phyloP scores from a whole-genome alignment of 2,113 vertebrate genomes.

The Dolichallabes microphthalmus region DNA sequence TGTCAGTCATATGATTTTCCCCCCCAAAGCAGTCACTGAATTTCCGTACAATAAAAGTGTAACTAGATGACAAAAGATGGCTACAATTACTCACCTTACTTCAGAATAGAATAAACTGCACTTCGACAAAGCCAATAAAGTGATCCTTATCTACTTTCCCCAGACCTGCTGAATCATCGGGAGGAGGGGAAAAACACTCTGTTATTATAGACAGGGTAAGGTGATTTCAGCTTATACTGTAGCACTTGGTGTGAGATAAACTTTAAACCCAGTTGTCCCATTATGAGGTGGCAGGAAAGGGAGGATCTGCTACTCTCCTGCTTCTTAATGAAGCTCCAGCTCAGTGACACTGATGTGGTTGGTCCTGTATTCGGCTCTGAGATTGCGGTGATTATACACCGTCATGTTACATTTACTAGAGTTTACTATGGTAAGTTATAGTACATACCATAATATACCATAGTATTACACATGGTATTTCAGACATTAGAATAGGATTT shows the following conservation, averaged over 20 bases:
- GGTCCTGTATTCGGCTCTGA: not conserved
- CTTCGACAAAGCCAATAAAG: not conserved
- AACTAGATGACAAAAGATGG: not conserved
- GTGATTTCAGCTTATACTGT: not conserved
- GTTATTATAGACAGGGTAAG: not conserved
- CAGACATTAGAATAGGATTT: too few relatives aligned
- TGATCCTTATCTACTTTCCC: not conserved
- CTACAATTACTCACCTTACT: not conserved
- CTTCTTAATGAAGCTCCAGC: not conserved
- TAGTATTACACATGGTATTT: too few relatives aligned
- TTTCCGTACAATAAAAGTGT: not conserved
- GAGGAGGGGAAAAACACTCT: not conserved
- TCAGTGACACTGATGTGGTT: not conserved
- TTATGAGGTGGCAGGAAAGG: not conserved
- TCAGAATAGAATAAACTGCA: not conserved
- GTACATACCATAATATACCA: too few relatives aligned
- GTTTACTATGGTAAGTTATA: too few relatives aligned
- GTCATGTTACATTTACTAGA: not conserved
- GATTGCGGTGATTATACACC: not conserved
- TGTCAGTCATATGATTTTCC: not conserved
- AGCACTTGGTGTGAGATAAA: not conserved
- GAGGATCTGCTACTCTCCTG: not conserved
- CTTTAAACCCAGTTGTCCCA: not conserved
- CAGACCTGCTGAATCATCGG: conserved; percentile 13
- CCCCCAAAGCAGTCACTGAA: not conserved